Percentiles rank a stretch among this genome's conserved stretches.
Conservation (phyloP, 2,113 vertebrate genomes). For the Meriones unguiculatus region DNA sequence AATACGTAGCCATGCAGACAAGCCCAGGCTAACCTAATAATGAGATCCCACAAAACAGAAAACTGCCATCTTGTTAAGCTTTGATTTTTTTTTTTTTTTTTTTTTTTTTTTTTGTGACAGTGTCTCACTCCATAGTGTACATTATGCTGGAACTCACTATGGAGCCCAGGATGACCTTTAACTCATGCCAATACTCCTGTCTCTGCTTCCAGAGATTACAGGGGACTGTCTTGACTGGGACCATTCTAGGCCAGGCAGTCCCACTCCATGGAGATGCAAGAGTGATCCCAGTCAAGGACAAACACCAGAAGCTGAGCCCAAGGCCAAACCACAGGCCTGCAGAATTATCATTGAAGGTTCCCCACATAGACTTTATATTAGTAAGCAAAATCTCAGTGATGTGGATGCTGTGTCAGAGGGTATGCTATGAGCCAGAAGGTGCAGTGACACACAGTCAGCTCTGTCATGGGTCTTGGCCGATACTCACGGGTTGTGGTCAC, state of each 20-base stretch:
- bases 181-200: background rate
- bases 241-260: too few relatives aligned
- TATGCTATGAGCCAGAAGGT: background rate
- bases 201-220: background rate
- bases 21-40: background rate
- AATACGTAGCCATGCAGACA: background rate
- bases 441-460: background rate
- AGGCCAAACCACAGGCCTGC: background rate
- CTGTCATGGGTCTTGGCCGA: background rate
- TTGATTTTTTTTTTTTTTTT: background rate
- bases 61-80: background rate
- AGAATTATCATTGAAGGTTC: background rate
- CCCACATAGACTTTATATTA: background rate
- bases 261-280: background rate
- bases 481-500: conserved; percentile 95
- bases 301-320: background rate
- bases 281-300: background rate
- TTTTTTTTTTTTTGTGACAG: background rate
- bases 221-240: background rate
- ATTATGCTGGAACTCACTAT: background rate
- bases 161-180: background rate
- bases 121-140: background rate
- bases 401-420: background rate
- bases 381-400: background rate
- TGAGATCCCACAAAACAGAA: background rate